Percentiles rank a stretch among this genome's conserved stretches.
Evolutionary conservation across 2,113 vertebrate species (phyloP).

Genomic region (Narcine bancroftii): DNA sequence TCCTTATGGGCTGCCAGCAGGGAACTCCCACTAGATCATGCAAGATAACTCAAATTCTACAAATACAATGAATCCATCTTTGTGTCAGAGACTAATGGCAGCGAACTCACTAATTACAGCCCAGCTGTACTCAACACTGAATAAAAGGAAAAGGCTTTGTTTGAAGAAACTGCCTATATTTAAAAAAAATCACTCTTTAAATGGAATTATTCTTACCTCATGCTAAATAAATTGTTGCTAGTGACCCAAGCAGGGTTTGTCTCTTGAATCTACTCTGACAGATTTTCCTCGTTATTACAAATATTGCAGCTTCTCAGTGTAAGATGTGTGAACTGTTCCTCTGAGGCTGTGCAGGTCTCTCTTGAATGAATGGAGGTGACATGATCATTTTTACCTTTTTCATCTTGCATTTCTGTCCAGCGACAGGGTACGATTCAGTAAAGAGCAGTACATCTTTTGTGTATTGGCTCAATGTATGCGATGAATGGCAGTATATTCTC

Average conservation of each 20-base stretch:
- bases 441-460: no score
- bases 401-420: neutral
- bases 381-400: neutral
- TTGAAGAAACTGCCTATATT: neutral
- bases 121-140: neutral
- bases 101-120: neutral
- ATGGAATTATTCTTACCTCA: neutral
- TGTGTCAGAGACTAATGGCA: neutral
- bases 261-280: neutral
- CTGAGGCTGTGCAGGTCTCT: neutral
- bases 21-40: no score
- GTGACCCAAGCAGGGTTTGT: neutral
- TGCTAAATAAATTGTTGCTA: neutral
- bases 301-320: neutral
- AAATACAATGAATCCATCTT: neutral
- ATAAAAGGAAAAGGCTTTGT: neutral
- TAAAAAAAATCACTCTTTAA: neutral
- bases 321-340: neutral
- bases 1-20: no score
- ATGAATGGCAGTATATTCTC: no score
- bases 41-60: neutral
- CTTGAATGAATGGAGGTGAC: neutral
- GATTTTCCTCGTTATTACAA: neutral
- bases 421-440: no score
- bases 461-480: no score